phyloP scores from a whole-genome alignment of 2,797 vertebrate genomes.

The Yasuhikotakia modesta region DNA sequence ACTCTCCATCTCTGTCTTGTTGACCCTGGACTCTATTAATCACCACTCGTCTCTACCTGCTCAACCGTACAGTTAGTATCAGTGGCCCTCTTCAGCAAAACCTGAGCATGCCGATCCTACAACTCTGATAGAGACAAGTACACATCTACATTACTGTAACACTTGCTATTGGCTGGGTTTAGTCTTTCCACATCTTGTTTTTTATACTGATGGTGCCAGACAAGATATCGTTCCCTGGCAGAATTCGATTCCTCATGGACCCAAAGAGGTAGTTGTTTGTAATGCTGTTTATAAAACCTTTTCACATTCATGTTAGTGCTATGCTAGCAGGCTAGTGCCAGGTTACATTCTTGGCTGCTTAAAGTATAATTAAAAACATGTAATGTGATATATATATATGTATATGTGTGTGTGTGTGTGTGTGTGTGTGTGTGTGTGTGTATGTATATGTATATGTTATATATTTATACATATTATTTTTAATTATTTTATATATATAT shows the following conservation, averaged over 20 bases:
- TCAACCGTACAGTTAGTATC: constrained; percentile 51
- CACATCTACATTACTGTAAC: constrained; percentile 19
- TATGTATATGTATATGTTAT: too few species aligned
- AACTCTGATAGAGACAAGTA: constrained; percentile 25
- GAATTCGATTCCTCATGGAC: neutral
- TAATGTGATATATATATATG: too few species aligned
- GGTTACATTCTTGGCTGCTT: too few species aligned
- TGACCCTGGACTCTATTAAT: constrained; percentile 61
- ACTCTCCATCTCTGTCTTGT: constrained; percentile 61
- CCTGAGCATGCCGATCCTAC: neutral
- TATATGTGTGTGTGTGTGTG: too few species aligned
- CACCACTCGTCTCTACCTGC: constrained; percentile 51
- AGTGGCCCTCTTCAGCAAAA: constrained; percentile 2
- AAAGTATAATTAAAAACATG: too few species aligned
- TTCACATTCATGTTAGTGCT: too few species aligned
- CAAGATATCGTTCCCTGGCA: neutral
- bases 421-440: too few species aligned
- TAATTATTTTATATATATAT: too few species aligned
- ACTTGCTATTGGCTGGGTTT: neutral
- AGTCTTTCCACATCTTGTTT: neutral
- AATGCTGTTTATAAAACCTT: too few species aligned
- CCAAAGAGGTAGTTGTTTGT: too few species aligned
- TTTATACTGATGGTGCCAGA: neutral
- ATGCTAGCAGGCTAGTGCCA: too few species aligned
- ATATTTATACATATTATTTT: too few species aligned